phyloP scores from a whole-genome alignment of 2,888 invertebrate species.

The Dasysyrphus albostriatus region DNA sequence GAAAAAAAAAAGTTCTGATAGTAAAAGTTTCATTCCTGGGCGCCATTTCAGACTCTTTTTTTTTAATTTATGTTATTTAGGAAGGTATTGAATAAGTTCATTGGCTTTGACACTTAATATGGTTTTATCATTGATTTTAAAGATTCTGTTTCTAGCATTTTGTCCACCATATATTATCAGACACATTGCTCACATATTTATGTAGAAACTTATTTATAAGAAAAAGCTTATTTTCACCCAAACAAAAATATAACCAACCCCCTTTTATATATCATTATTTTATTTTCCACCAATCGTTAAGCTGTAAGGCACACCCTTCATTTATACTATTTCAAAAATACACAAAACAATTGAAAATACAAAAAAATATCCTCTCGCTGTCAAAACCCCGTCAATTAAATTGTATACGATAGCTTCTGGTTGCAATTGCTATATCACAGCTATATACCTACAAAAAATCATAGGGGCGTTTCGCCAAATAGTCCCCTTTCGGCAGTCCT shows the following conservation, averaged over 20 bases:
- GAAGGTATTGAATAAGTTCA: no score
- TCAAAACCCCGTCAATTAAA: constrained; percentile 46
- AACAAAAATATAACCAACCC: background rate
- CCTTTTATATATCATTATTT: background rate
- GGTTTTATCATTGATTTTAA: no score
- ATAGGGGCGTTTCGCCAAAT: constrained; percentile 65
- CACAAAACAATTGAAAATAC: constrained; percentile 3
- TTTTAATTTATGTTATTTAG: no score
- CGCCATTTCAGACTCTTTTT: no score
- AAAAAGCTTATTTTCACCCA: no score
- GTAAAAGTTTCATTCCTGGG: no score
- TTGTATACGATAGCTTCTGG: constrained; percentile 35
- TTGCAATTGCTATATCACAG: constrained; percentile 28
- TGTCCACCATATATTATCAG: no score
- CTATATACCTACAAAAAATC: background rate
- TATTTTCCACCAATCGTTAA: background rate
- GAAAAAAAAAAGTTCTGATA: no score
- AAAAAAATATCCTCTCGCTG: constrained; percentile 2
- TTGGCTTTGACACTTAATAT: no score
- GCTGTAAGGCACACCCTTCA: background rate
- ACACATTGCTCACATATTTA: no score
- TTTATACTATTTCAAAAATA: constrained; percentile 1
- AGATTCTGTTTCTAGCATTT: no score
- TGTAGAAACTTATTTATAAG: no score
- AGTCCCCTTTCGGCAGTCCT: constrained; percentile 64